These are phyloP conservation scores for Arctocebus calabarensis DNA, from an alignment of 2,797 vertebrate species.

Conservation along the genomic window DNA sequence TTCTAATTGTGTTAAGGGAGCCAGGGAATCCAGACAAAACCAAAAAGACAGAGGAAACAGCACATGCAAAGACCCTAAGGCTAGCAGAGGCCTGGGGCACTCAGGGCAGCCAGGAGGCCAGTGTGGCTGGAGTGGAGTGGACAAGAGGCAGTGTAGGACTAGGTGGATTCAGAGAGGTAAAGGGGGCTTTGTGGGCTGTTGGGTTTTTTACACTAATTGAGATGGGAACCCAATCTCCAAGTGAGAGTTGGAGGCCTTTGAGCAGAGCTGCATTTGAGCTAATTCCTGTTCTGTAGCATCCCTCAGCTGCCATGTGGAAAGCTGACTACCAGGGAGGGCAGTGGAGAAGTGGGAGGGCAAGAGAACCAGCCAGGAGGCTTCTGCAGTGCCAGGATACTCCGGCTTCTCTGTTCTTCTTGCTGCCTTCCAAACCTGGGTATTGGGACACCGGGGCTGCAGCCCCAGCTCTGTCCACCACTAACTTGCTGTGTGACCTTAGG, in stretches of 20 bases:
- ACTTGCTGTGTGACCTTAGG: not conserved
- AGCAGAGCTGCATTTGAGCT: not conserved
- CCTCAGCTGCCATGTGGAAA: not conserved
- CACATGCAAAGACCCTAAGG: conserved; percentile 28
- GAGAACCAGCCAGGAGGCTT: not conserved
- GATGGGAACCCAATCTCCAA: not conserved
- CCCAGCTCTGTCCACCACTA: not conserved
- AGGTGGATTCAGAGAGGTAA: not conserved
- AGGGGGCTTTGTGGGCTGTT: not conserved
- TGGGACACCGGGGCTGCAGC: not conserved
- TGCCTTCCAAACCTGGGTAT: not conserved
- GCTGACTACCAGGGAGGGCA: not conserved
- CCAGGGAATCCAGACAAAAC: too few relatives aligned
- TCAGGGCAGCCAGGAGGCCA: not conserved
- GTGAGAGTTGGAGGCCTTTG: not conserved
- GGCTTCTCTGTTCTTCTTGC: not conserved
- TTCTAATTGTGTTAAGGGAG: too few relatives aligned
- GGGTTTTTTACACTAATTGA: not conserved
- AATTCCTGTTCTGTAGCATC: not conserved
- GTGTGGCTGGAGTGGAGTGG: not conserved
- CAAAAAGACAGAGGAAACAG: not conserved
- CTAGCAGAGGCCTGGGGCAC: not conserved
- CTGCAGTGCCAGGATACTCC: not conserved
- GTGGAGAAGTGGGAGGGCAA: not conserved
- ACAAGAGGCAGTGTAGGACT: not conserved